These are phyloP conservation scores for Epinotia ramella DNA, from an alignment of 2,888 invertebrate species.

Conservation along the genomic window DNA sequence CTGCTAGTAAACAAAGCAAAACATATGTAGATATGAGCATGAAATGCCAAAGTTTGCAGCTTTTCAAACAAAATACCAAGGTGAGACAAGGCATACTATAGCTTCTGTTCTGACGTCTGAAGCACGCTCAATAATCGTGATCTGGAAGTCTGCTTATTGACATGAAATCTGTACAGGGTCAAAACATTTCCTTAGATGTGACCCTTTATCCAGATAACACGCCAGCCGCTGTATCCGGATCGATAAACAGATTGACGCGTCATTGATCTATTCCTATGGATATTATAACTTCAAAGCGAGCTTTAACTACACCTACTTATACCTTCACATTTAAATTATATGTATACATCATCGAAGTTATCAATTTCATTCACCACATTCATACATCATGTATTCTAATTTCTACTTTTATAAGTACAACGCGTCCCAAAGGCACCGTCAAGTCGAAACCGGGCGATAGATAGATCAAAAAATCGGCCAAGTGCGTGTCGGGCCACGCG, in stretches of 20 bases:
- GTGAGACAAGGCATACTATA: conserved; percentile 11
- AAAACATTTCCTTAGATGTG: conserved; percentile 53
- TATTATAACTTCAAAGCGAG: too few species aligned
- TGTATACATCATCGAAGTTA: too few species aligned
- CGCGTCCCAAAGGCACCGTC: too few species aligned
- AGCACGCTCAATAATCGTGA: conserved; percentile 31
- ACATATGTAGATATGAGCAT: not conserved
- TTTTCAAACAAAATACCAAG: conserved; percentile 30
- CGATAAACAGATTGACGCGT: conserved; percentile 9
- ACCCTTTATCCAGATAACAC: conserved; percentile 49
- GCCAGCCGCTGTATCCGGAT: conserved; percentile 28
- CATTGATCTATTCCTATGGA: not conserved
- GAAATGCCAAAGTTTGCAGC: conserved; percentile 6
- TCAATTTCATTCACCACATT: too few species aligned
- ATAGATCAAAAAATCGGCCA: too few species aligned
- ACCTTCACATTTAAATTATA: too few species aligned
- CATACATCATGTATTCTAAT: too few species aligned
- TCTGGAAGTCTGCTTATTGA: conserved; percentile 17
- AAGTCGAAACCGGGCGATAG: too few species aligned
- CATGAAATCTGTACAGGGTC: conserved; percentile 33
- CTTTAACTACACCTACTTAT: too few species aligned
- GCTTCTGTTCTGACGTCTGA: conserved; percentile 14
- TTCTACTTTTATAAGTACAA: too few species aligned
- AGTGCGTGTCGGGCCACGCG: too few species aligned
- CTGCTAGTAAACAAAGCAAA: conserved; percentile 15